Percentiles rank a stretch among this genome's conserved stretches.
These are phyloP conservation scores for Netelia melanura DNA, from an alignment of 2,888 invertebrate species.

Conservation along the genomic window DNA sequence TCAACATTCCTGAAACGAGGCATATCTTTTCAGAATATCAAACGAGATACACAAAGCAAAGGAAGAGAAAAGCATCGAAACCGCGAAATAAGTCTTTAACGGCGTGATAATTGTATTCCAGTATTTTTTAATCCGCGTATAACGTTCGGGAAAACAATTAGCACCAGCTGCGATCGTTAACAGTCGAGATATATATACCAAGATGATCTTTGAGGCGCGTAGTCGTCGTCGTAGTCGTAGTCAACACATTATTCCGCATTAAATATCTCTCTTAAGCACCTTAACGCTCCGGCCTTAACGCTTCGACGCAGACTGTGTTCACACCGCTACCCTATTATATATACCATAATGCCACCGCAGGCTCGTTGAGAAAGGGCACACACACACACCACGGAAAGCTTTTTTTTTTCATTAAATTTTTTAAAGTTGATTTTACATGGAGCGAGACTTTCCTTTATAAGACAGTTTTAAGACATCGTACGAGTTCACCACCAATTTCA, in stretches of 20 bases:
- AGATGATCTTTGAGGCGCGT: constrained; percentile 46
- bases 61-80: too few species aligned
- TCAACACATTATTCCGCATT: constrained; percentile 53
- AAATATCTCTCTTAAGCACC: constrained; percentile 46
- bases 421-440: constrained; percentile 68
- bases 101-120: neutral
- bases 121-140: constrained; percentile 19
- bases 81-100: too few species aligned
- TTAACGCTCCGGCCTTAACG: constrained; percentile 64
- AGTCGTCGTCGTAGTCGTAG: constrained; percentile 23
- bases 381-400: constrained; percentile 15
- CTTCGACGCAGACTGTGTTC: constrained; percentile 61
- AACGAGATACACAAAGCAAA: too few species aligned
- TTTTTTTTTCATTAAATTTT: neutral
- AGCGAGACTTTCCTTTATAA: constrained; percentile 61
- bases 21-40: too few species aligned
- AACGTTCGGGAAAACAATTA: constrained; percentile 41
- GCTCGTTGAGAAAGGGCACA: constrained; percentile 66
- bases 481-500: constrained; percentile 69
- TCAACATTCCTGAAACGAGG: too few species aligned
- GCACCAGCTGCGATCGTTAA: constrained; percentile 32
- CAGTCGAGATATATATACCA: constrained; percentile 34
- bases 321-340: constrained; percentile 21
- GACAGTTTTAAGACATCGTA: constrained; percentile 47
- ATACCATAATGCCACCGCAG: constrained; percentile 57